Evolutionary conservation across 2,888 invertebrate genomes (phyloP), one percentile per base, ranked within the genome.

Genomic region (Lysandra bellargus): DNA sequence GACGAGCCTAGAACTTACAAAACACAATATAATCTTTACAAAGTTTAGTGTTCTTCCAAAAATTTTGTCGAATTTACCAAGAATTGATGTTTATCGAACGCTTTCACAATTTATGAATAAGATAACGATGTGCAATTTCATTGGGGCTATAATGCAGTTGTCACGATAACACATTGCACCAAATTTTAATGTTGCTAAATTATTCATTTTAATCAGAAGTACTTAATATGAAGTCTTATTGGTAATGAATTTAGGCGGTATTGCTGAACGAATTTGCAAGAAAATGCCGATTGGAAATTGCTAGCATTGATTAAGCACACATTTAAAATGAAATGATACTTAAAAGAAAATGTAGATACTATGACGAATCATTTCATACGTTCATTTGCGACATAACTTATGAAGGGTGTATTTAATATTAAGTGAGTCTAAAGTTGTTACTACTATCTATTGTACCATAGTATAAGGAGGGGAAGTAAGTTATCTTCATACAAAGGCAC

Each of bases 151-250:
- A 69, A 69, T 6, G 69, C 30, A 64, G 64, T 64, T 23, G 30
- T 64, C 69, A 5, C 23, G 17, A 82, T 79, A 80, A 79, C 80
- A 80, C 57, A 61, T 61, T 17, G 1, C 61, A 33, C 40, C 57
- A 76, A 69, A 69, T 69, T 69, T 69, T 17, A 37, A 4, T 69
- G 17, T 69, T 69, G 33, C 69, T 33, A 33, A 33, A 69, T 69
- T 14, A 69, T 30, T 17, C 37, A 12, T 37, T 69, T 69, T 33
- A 69, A 33, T 69, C 12, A 69, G 7, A 37, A 37, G 33, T 69
- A 37, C 33, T 33, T 4, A 69, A 69, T 33, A 17, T 6, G 17
- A 37, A 33, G 33, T 69, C 33, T 64, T 30, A 64, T 64, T 69
- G 69, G 33, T 7, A 69, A 3, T 33, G 12, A 69, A 69, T 64